Conservation (phyloP, 2,113 vertebrate genomes). For the Tychaedon coryphoeus region DNA sequence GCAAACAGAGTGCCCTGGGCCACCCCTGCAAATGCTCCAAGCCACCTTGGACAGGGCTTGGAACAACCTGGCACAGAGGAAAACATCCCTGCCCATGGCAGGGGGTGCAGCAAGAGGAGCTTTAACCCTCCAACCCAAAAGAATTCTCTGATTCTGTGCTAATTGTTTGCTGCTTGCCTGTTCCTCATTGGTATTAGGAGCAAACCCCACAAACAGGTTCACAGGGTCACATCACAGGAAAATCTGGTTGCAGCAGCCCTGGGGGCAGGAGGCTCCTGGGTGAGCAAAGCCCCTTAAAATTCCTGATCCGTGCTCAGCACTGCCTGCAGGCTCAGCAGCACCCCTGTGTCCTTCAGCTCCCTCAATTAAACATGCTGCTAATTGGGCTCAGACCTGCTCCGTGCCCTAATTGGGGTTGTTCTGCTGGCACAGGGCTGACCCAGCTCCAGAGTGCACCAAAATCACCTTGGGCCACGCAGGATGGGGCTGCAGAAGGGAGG, state of each 20-base stretch:
- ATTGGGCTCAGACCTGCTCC: not conserved
- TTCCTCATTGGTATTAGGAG: not conserved
- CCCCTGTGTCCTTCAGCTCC: not conserved
- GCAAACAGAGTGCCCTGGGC: not conserved
- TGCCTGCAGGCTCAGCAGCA: not conserved
- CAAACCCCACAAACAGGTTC: not conserved
- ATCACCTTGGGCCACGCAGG: rapidly evolving
- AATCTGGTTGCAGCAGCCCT: not conserved
- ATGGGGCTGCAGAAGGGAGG: not conserved
- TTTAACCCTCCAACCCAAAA: not conserved
- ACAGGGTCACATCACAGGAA: not conserved
- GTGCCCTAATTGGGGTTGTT: not conserved
- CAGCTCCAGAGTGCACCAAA: rapidly evolving
- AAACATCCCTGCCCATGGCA: not conserved
- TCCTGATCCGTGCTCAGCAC: not conserved
- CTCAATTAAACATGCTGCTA: not conserved
- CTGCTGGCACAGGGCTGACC: not conserved
- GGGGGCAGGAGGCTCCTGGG: not conserved
- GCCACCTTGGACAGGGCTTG: not conserved
- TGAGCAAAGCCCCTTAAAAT: not conserved
- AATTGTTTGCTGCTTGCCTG: rapidly evolving
- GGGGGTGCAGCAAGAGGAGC: not conserved
- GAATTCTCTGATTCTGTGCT: rapidly evolving
- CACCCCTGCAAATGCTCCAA: not conserved
- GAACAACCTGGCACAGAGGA: not conserved